Percentiles rank a stretch among this genome's conserved stretches.
Evolutionary conservation across 2,797 vertebrate species (phyloP).

Genomic region (Rallus crepitans): DNA sequence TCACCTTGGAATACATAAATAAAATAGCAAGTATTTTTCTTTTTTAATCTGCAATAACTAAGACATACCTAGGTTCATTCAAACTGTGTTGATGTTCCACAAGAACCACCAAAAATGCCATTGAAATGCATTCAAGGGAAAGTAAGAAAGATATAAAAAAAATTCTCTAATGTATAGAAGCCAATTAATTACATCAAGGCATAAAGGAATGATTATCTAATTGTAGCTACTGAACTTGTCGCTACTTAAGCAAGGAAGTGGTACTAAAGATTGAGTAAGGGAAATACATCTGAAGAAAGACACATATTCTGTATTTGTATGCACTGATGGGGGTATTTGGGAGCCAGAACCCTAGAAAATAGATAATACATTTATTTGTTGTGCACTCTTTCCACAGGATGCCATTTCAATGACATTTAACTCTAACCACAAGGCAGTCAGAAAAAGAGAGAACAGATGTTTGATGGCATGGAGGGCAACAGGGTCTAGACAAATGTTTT

Average conservation of each 20-base stretch:
- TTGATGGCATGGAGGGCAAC: neutral
- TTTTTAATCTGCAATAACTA: neutral
- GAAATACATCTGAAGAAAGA: neutral
- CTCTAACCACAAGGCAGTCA: neutral
- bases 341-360: neutral
- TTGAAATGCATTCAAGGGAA: neutral
- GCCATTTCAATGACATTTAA: slow-evolving; percentile 28
- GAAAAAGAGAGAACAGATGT: neutral
- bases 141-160: neutral
- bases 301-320: neutral
- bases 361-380: neutral
- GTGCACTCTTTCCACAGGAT: neutral
- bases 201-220: neutral
- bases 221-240: neutral
- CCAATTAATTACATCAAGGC: neutral
- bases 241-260: neutral
- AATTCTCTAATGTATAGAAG: neutral
- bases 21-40: neutral
- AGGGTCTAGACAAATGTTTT: neutral
- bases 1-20: neutral
- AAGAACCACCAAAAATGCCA: neutral
- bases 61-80: neutral
- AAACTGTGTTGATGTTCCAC: neutral
- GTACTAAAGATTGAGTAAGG: neutral
- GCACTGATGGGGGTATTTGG: neutral